A percentile compares a stretch with the other conserved stretches of the same genome.
Conservation (phyloP, 2,797 vertebrate genomes). For the Karalla daura region DNA sequence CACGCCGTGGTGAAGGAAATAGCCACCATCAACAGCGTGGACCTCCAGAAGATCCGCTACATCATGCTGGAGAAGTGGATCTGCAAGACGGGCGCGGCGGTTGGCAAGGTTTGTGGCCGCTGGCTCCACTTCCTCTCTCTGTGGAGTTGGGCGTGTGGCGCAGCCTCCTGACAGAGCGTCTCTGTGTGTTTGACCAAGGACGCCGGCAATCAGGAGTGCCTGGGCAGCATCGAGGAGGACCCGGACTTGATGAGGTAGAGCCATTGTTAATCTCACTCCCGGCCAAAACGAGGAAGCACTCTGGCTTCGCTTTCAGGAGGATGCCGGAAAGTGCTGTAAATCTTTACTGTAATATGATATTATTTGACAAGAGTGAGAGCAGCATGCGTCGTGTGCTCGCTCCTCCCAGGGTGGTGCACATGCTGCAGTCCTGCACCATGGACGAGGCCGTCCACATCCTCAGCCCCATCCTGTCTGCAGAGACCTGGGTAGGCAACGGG, state of each 20-base stretch:
- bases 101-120: slow-evolving; percentile 78
- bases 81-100: slow-evolving; percentile 81
- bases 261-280: neutral
- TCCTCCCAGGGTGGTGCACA: slow-evolving; percentile 87
- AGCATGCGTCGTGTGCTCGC: neutral
- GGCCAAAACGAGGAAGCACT: too few species aligned
- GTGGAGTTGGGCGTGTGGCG: neutral
- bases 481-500: slow-evolving; percentile 91
- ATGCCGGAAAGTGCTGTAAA: too few species aligned
- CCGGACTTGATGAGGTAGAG: slow-evolving; percentile 89
- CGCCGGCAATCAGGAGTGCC: slow-evolving; percentile 77
- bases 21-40: slow-evolving; percentile 89
- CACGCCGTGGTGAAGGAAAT: slow-evolving; percentile 90
- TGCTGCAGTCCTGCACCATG: slow-evolving; percentile 86
- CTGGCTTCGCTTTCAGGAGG: too few species aligned
- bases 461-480: slow-evolving; percentile 85
- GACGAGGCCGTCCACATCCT: slow-evolving; percentile 88
- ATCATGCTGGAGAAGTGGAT: slow-evolving; percentile 94
- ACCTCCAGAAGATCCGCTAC: slow-evolving; percentile 90
- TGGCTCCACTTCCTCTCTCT: neutral
- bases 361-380: neutral
- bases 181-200: slow-evolving; percentile 71
- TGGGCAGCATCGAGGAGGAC: slow-evolving; percentile 86
- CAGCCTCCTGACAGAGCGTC: too few species aligned
- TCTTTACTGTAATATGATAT: too few species aligned